Evolutionary conservation across 2,888 invertebrate genomes (phyloP).

Genomic region (Tipula lateralis): DNA sequence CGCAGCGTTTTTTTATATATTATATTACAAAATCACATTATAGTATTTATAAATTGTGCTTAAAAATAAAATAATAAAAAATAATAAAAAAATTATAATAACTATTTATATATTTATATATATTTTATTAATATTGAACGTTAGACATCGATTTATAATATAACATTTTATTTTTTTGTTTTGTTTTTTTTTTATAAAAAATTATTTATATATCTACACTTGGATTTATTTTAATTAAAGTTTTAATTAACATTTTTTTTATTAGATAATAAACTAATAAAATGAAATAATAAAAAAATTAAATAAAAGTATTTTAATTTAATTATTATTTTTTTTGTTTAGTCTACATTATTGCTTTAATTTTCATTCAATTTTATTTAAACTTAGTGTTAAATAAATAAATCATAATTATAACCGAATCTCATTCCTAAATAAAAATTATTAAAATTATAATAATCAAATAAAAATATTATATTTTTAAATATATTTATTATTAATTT

Average conservation of each 20-base stretch:
- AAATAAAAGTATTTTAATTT: not conserved
- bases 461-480: not conserved
- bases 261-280: not conserved
- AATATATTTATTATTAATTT: not conserved
- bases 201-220: conserved; percentile 19
- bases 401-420: not conserved
- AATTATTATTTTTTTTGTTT: not conserved
- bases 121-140: not conserved
- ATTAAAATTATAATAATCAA: not conserved
- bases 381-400: not conserved
- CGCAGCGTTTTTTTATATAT: not conserved
- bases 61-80: not conserved
- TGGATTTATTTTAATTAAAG: not conserved
- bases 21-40: not conserved
- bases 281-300: not conserved
- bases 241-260: too few relatives aligned
- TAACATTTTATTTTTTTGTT: not conserved
- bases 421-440: not conserved
- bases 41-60: not conserved
- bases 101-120: not conserved
- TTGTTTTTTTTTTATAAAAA: not conserved
- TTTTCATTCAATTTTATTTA: not conserved
- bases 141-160: not conserved
- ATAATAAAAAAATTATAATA: not conserved
- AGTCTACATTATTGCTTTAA: conserved; percentile 11